These are phyloP conservation scores for Cassiopea andromeda DNA, from an alignment of 30 jellyfish, hydroid and myxozoan genomes.

Conservation along the genomic window DNA sequence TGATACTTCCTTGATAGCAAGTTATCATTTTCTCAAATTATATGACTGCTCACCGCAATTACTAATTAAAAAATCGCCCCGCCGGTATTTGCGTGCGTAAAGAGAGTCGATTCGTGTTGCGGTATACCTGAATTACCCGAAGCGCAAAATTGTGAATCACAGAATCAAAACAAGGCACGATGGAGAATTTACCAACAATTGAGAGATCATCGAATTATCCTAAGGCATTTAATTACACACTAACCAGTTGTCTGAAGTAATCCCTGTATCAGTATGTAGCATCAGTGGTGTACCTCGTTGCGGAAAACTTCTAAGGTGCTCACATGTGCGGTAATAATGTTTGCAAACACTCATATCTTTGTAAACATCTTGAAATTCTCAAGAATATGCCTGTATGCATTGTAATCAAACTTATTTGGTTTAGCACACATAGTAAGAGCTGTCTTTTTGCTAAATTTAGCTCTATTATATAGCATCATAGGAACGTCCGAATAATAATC, in stretches of 20 bases:
- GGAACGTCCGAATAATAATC: too few relatives aligned
- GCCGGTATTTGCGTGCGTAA: neutral
- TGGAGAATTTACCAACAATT: constrained; percentile 3
- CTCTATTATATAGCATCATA: neutral
- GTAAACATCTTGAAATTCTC: constrained; percentile 27
- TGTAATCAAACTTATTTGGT: neutral
- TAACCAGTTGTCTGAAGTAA: constrained; percentile 1
- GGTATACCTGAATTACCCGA: constrained; percentile 27
- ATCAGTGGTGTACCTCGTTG: neutral
- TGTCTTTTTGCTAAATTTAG: neutral
- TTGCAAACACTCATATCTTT: constrained; percentile 20
- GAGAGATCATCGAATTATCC: constrained; percentile 24
- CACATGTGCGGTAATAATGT: constrained; percentile 9
- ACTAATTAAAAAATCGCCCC: neutral
- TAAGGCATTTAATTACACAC: constrained; percentile 15
- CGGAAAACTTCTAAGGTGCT: constrained; percentile 9
- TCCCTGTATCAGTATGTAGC: constrained; percentile 20
- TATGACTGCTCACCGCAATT: constrained; percentile 4
- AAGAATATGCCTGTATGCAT: constrained; percentile 23
- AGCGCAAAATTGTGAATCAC: neutral
- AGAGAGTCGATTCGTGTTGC: constrained; percentile 9
- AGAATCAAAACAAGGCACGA: constrained; percentile 14
- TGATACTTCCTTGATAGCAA: neutral
- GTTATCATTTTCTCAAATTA: neutral
- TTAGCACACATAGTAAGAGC: neutral